Percentiles rank a stretch among this genome's conserved stretches.
These are phyloP conservation scores for Actinemys pallida DNA, from an alignment of 2,113 vertebrate species.

Conservation along the genomic window DNA sequence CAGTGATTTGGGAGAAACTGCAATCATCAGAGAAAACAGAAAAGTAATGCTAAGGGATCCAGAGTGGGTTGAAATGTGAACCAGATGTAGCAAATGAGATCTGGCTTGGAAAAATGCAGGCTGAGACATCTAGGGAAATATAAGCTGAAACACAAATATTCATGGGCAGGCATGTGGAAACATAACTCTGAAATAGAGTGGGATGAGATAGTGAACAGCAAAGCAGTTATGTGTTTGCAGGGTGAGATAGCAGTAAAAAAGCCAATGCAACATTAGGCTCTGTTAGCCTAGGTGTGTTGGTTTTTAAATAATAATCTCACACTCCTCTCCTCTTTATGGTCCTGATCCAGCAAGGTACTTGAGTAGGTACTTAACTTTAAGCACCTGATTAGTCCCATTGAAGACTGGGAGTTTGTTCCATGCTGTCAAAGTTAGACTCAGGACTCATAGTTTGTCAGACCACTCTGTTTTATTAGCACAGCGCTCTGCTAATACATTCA, in stretches of 20 bases:
- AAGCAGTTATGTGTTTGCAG: conserved; percentile 14
- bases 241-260: conserved; percentile 20
- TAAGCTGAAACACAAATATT: conserved; percentile 42
- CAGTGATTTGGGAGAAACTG: not conserved
- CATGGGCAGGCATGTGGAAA: not conserved
- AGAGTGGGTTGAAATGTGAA: not conserved
- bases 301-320: not conserved
- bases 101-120: conserved; percentile 37
- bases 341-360: not conserved
- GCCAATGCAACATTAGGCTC: not conserved
- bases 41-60: not conserved
- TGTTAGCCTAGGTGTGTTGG: not conserved
- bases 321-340: not conserved
- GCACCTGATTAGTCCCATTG: not conserved
- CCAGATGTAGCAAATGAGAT: conserved; percentile 38
- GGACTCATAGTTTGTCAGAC: no score
- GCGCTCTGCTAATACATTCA: no score
- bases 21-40: not conserved
- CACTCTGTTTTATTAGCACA: no score
- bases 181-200: conserved; percentile 40
- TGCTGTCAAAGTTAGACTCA: not conserved
- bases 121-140: conserved; percentile 42
- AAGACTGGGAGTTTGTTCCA: not conserved
- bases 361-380: not conserved
- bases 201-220: conserved; percentile 29